Evolutionary conservation across 2,113 vertebrate species (phyloP), one percentile per base, ranked within the genome.

Genomic region (Anser cygnoides): DNA sequence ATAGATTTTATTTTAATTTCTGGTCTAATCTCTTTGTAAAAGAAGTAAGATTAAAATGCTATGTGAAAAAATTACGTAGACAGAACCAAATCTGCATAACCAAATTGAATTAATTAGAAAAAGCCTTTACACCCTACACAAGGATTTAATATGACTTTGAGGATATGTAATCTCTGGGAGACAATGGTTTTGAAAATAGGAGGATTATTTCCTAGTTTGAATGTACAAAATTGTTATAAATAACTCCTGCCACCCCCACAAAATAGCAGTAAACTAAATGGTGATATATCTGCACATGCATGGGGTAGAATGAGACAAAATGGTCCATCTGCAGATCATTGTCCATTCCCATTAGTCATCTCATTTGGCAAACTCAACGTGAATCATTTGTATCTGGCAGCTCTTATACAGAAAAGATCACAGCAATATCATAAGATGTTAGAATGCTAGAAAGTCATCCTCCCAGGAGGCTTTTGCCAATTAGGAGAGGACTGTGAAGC

Each of bases 41-140:
- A 92, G 55, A 89, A 26, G 39, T 91, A 59, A 70, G 81, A 90
- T 39, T 63, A 93, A 93, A 87, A 86, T 52, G 58, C 9, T 90
- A 57, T 66, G 52, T 82, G 80, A 91, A 96, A 93, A 97, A 90
- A 92, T 63, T 49, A 61, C 71, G 68, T 93, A 89, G 96, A 88
- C 87, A 55, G 93, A 94, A 88, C 62, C 46, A 97, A 97, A 97
- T 97, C 96, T 96, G 91, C 95, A 97, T 97, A 97, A 95, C 72
- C 46, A 98, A 97, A 98, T 95, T 95, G 91, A 98, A 97, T 97
- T 97, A 97, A 98, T 97, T 98, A 96, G 88, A 57, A 86, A 85
- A 94, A 95, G 72, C 84, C 50, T 97, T 97, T 97, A 84, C 97
- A 90, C 13, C 25, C 82, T 95, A 65, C 50, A 86, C 23, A 86